Base-by-base conservation (phyloP, 2,113 vertebrate species). In the Sylvia atricapilla region DNA sequence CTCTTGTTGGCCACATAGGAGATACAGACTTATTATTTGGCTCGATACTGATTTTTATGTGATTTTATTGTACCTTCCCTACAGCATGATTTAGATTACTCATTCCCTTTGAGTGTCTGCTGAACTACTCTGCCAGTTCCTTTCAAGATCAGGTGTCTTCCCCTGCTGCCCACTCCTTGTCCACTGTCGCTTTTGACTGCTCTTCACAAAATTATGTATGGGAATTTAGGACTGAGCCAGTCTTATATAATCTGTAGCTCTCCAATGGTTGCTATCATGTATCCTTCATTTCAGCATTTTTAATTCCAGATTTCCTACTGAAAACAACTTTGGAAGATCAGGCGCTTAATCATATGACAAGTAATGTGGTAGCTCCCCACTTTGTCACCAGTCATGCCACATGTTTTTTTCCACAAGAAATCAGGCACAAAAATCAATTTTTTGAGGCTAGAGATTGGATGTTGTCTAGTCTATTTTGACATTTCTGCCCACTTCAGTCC, bases 401-500 rank as follows among this genome's bases (percentile, higher is more conserved):
- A 8, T 35, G 59, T 0, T 68, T 60, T 79, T 75, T 55, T 75
- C 69, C 44, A 69, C 16, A 53, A 87, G 31, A 73, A 90, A 56
- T 62, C 24, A 66, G 67, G 41, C 20, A 88, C 25, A 70, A 74
- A 79, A 79, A 53, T 80, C 62, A 50, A 1, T 46, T 58, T 84
- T 81, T 86, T 7, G 2, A 93, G 91, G 59, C 28, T 58, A 66
- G 33, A 50, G 31, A 46, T 60, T 14, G 28, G 11, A 49, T 64
- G 53, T 52, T 95, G 30, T 25, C 49, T 77, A 60, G 76, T 72
- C 24, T 49, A 15, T 84, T 87, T 93, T 85, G 56, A 68, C 41
- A 84, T 79, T 89, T 67, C 52, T 93, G 67, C 78, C 70, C 46
- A 72, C 89, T 95, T 60, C 49, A 72, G 20, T 72, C 39, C 46